A percentile compares a stretch with the other conserved stretches of the same genome.
phyloP scores from a whole-genome alignment of 2,797 vertebrate species.

The Passerculus sandwichensis region DNA sequence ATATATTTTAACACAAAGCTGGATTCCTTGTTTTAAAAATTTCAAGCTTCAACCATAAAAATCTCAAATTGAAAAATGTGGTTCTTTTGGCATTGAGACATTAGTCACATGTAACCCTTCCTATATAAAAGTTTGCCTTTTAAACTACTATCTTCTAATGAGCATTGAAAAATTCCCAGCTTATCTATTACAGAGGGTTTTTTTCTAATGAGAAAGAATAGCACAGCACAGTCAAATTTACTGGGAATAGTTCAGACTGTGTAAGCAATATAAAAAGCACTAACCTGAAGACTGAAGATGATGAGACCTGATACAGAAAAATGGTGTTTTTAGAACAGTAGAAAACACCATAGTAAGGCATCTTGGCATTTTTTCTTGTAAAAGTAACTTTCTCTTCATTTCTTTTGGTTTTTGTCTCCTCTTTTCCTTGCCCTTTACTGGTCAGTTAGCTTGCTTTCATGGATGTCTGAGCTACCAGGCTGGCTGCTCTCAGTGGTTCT shows the following conservation, averaged over 20 bases:
- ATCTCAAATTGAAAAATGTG: not conserved
- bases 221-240: not conserved
- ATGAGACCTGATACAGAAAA: conserved; percentile 64
- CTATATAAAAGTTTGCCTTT: not conserved
- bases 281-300: conserved; percentile 67
- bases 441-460: not conserved
- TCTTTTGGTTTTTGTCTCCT: not conserved
- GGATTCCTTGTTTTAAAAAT: not conserved
- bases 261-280: conserved; percentile 45
- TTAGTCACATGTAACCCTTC: not conserved
- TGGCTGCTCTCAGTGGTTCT: not conserved
- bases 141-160: not conserved
- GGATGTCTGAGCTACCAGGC: not conserved
- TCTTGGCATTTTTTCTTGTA: conserved; percentile 53
- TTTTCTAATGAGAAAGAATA: not conserved
- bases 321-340: conserved; percentile 43
- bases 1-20: not conserved
- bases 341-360: conserved; percentile 25
- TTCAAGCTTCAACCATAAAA: not conserved
- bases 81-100: not conserved
- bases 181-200: not conserved
- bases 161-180: not conserved
- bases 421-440: not conserved
- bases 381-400: conserved; percentile 39
- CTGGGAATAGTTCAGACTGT: not conserved